phyloP scores from a whole-genome alignment of 2,888 invertebrate species.

The Acleris emargana region DNA sequence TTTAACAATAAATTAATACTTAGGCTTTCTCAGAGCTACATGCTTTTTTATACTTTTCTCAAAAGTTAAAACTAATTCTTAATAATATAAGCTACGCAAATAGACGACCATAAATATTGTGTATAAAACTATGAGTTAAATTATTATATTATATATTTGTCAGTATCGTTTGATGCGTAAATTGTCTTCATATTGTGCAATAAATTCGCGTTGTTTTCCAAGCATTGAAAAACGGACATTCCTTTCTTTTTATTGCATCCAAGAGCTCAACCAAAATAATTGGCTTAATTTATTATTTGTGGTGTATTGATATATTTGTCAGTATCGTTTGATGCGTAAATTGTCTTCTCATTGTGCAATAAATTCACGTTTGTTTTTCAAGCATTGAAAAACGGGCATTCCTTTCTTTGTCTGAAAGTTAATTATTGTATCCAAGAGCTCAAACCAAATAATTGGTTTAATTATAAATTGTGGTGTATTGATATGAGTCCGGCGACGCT shows the following conservation, averaged over 20 bases:
- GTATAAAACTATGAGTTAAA: constrained; percentile 53
- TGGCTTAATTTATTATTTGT: too few relatives aligned
- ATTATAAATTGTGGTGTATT: too few relatives aligned
- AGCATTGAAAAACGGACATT: too few relatives aligned
- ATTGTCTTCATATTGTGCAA: constrained; percentile 66
- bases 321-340: constrained; percentile 65
- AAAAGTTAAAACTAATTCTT: constrained; percentile 66
- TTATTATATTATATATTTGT: constrained; percentile 54
- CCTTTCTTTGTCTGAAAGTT: too few relatives aligned
- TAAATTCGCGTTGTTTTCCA: constrained; percentile 44
- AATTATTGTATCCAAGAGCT: too few relatives aligned
- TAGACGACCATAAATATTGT: constrained; percentile 60
- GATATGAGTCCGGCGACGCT: too few relatives aligned
- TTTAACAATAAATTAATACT: constrained; percentile 70
- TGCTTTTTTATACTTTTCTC: constrained; percentile 50
- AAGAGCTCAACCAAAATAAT: too few relatives aligned
- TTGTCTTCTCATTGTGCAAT: constrained; percentile 66
- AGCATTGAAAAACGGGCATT: too few relatives aligned
- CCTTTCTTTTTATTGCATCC: too few relatives aligned
- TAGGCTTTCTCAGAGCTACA: constrained; percentile 67
- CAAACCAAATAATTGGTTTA: too few relatives aligned
- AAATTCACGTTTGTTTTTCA: constrained; percentile 42
- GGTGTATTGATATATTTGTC: constrained; percentile 43
- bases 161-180: constrained; percentile 65
- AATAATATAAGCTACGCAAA: constrained; percentile 69